These are phyloP conservation scores for Nomada ruficornis DNA, from an alignment of 2,888 invertebrate species.

Conservation along the genomic window DNA sequence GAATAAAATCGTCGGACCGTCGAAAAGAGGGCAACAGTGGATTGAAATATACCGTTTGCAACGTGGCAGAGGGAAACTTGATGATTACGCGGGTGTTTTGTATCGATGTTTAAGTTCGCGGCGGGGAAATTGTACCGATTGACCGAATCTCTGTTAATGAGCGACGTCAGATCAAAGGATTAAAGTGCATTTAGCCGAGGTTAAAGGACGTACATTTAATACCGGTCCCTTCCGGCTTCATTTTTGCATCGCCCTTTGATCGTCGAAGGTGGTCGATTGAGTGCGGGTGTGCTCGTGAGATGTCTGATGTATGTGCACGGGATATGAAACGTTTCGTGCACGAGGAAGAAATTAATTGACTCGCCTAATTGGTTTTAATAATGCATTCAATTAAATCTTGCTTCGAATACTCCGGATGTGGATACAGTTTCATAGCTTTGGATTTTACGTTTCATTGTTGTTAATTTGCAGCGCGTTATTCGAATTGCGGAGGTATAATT, in stretches of 20 bases:
- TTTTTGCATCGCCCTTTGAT: neutral
- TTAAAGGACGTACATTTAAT: neutral
- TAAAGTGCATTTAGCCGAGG: neutral
- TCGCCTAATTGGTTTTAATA: neutral
- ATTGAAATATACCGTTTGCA: slow-evolving; percentile 9
- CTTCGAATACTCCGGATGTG: neutral
- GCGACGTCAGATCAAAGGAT: neutral
- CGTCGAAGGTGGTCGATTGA: neutral
- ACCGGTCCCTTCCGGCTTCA: neutral
- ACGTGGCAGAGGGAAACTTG: neutral
- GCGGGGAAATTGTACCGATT: neutral
- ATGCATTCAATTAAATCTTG: neutral
- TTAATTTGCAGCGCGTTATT: no score
- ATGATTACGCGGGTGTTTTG: neutral
- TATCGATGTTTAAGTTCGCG: neutral
- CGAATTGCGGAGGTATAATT: no score
- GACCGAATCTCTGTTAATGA: neutral
- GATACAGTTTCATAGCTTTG: neutral
- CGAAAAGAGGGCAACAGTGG: neutral
- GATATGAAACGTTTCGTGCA: neutral
- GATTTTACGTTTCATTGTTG: no score
- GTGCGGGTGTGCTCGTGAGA: neutral
- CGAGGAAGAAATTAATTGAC: neutral
- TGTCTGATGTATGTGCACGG: no score
- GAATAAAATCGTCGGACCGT: slow-evolving; percentile 1